Conservation (phyloP, 2,888 invertebrate species). For the Limnephilus rhombicus region DNA sequence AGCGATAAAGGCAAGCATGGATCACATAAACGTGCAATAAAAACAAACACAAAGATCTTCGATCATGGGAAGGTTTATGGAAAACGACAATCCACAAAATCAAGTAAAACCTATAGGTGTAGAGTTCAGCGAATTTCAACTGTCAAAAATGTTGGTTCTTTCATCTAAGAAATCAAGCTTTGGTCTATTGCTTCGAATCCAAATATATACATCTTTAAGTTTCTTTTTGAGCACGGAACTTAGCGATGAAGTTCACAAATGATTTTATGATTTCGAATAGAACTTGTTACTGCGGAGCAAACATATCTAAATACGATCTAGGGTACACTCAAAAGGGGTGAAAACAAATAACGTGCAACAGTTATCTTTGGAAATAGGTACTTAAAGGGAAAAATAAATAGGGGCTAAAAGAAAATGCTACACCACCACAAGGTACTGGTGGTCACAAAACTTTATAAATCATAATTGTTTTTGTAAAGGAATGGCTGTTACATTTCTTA, state of each 20-base stretch:
- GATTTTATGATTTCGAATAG: not conserved
- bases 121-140: not conserved
- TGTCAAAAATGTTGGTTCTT: not conserved
- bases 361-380: slow-evolving; percentile 24
- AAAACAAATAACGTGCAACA: slow-evolving; percentile 36
- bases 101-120: not conserved
- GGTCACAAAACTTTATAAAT: slow-evolving; percentile 61
- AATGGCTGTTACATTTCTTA: slow-evolving; percentile 63
- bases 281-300: not conserved
- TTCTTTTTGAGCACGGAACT: not conserved
- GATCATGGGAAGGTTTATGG: not conserved
- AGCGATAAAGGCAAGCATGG: slow-evolving; percentile 25
- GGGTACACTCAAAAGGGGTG: slow-evolving; percentile 13
- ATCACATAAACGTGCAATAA: slow-evolving; percentile 7
- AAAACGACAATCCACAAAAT: not conserved
- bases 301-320: slow-evolving; percentile 23
- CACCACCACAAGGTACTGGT: slow-evolving; percentile 51
- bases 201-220: not conserved
- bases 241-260: not conserved
- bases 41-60: not conserved
- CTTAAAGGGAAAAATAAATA: slow-evolving; percentile 30
- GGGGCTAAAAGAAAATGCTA: slow-evolving; percentile 42
- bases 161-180: not conserved
- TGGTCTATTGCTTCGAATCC: not conserved
- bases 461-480: slow-evolving; percentile 61